phyloP scores from a whole-genome alignment of 2,113 vertebrate genomes.

The Origma solitaria region DNA sequence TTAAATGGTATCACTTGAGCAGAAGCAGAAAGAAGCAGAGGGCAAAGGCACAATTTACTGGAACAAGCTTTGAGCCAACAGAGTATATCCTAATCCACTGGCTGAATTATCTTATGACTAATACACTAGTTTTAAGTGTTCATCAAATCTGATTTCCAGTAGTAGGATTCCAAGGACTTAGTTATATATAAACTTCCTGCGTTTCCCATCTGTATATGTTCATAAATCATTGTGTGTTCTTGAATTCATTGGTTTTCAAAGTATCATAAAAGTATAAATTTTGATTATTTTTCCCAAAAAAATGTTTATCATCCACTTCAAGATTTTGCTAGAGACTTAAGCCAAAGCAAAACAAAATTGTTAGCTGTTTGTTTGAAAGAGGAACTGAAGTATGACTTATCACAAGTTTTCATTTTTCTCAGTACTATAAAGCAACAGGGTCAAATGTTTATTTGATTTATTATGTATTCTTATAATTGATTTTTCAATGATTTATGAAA shows the following conservation, averaged over 20 bases:
- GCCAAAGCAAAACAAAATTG: not conserved
- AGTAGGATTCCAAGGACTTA: constrained; percentile 25
- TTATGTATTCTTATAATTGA: not conserved
- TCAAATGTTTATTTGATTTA: not conserved
- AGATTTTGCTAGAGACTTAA: not conserved
- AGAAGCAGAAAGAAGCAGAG: not conserved
- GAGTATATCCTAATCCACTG: constrained; percentile 30
- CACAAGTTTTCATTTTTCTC: not conserved
- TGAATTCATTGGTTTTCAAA: not conserved
- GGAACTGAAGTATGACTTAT: not conserved
- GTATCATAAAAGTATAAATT: not conserved
- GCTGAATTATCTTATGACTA: constrained; percentile 32
- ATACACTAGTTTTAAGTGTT: not conserved
- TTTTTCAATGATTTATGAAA: not conserved
- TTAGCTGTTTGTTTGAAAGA: not conserved
- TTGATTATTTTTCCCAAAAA: not conserved
- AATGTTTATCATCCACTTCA: not conserved
- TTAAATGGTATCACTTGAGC: not conserved
- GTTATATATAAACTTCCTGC: constrained; percentile 3
- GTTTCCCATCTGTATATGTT: constrained; percentile 9
- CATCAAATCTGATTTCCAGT: constrained; percentile 16
- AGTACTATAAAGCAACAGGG: not conserved
- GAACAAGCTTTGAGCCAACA: not conserved
- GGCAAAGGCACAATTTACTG: not conserved
- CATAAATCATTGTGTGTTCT: not conserved